phyloP scores from a whole-genome alignment of 2,113 vertebrate species.

The Myxocyprinus asiaticus region DNA sequence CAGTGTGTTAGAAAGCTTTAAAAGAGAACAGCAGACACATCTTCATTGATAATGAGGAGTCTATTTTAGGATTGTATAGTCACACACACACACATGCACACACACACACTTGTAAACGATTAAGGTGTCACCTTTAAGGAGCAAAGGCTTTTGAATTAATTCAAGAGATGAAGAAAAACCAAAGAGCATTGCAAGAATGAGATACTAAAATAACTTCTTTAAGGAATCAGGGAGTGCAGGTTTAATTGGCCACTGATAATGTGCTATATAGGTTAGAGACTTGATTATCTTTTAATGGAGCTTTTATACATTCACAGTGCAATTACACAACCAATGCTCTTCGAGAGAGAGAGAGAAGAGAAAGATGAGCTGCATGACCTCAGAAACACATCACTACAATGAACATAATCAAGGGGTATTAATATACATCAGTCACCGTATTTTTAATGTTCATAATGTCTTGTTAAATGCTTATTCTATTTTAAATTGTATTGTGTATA shows the following conservation, averaged over 20 bases:
- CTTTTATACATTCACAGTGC: neutral
- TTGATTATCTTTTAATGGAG: conserved; percentile 14
- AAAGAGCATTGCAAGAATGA: neutral
- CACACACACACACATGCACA: too few relatives aligned
- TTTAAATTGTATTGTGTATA: too few relatives aligned
- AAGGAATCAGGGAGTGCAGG: neutral
- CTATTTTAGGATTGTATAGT: neutral
- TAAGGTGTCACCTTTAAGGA: too few relatives aligned
- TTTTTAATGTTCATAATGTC: too few relatives aligned
- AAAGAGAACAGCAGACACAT: neutral
- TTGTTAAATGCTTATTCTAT: too few relatives aligned
- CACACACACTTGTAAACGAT: neutral
- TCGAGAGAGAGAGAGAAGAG: neutral
- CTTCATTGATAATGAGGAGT: neutral
- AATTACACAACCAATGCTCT: conserved; percentile 22
- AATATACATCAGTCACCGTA: too few relatives aligned
- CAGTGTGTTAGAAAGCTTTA: neutral
- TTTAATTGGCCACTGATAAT: conserved; percentile 27
- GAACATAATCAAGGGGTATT: too few relatives aligned
- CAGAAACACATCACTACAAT: too few relatives aligned
- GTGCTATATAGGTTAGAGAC: conserved; percentile 31
- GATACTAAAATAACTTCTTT: conserved; percentile 20
- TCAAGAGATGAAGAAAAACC: neutral
- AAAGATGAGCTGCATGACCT: too few relatives aligned
- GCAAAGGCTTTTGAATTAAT: neutral